Evolutionary conservation across 1,140 invertebrate species (phyloP).

Genomic region (Chrysomallon squamiferum): DNA sequence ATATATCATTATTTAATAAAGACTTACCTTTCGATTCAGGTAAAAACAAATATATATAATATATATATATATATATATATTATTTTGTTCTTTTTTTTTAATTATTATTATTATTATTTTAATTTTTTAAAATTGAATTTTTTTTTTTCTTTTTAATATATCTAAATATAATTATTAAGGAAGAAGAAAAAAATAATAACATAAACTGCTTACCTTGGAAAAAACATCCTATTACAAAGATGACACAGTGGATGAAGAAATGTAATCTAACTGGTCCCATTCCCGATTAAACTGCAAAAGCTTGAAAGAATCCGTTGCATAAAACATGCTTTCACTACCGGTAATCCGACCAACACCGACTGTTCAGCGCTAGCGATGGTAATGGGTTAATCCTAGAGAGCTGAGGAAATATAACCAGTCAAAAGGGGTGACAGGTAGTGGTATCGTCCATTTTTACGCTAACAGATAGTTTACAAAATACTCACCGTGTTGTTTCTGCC

Average conservation of each 20-base stretch:
- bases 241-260: slow-evolving; percentile 1
- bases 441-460: too few relatives aligned
- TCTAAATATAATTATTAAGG: background rate
- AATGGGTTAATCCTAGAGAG: slow-evolving; percentile 4
- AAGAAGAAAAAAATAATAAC: background rate
- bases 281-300: slow-evolving; percentile 9
- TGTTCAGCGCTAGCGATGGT: background rate
- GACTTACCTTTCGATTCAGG: too few relatives aligned
- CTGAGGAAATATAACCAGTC: background rate
- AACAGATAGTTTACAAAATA: too few relatives aligned
- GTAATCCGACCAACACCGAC: background rate
- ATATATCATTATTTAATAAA: too few relatives aligned
- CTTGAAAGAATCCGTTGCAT: slow-evolving; percentile 5
- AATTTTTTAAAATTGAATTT: too few relatives aligned
- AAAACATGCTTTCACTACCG: slow-evolving; percentile 7
- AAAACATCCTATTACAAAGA: slow-evolving; percentile 11
- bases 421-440: background rate
- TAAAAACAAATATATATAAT: too few relatives aligned
- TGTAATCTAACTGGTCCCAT: slow-evolving; percentile 9
- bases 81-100: too few relatives aligned
- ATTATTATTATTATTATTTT: too few relatives aligned
- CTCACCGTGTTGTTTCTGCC: too few relatives aligned
- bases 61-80: too few relatives aligned
- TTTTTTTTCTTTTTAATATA: too few relatives aligned
- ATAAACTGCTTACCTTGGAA: slow-evolving; percentile 10